These are phyloP conservation scores for Orchestia grillus DNA, from an alignment of 1,140 invertebrate species.

Conservation along the genomic window DNA sequence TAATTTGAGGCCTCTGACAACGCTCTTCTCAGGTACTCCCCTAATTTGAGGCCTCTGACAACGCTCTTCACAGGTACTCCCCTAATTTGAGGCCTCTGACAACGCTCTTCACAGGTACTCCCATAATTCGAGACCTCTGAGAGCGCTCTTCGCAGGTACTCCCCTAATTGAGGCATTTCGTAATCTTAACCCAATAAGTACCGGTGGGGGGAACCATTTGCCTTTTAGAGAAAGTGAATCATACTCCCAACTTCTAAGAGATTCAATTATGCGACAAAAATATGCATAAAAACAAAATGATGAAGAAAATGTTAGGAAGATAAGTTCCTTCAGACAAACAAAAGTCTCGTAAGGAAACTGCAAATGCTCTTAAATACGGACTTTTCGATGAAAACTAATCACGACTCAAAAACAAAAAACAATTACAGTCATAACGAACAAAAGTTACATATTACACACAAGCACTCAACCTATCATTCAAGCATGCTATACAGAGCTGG, in stretches of 20 bases:
- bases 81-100: no score
- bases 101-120: no score
- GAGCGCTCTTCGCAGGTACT: no score
- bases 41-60: no score
- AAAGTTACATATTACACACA: not conserved
- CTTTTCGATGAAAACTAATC: not conserved
- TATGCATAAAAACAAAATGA: not conserved
- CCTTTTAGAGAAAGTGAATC: no score
- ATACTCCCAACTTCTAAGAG: not conserved
- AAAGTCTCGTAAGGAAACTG: not conserved
- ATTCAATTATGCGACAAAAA: not conserved
- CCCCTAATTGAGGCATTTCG: no score
- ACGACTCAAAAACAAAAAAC: not conserved
- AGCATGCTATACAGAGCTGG: not conserved
- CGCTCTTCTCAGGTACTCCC: no score
- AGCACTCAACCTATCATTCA: not conserved
- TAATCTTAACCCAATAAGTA: no score
- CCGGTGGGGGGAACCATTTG: no score
- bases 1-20: no score
- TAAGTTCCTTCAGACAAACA: not conserved
- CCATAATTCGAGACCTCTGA: no score
- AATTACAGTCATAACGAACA: not conserved
- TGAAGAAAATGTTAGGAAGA: not conserved
- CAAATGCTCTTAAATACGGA: not conserved
- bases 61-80: no score